A percentile compares a stretch with the other conserved stretches of the same genome.
These are phyloP conservation scores for Drosophila lini DNA, from an alignment of 1,140 invertebrate species.

Conservation along the genomic window DNA sequence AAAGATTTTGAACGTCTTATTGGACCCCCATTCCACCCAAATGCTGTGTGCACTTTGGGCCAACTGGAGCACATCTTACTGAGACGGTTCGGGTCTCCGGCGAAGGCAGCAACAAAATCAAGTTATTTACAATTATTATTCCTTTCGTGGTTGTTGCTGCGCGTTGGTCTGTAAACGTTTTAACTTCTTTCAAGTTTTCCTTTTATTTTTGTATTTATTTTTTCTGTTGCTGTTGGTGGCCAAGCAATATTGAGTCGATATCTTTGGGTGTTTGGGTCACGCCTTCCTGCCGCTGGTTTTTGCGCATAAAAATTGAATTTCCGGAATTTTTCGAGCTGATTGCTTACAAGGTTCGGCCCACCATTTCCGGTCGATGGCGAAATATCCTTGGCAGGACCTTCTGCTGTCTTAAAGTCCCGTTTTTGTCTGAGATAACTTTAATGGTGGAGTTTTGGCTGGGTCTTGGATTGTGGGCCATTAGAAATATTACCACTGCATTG, in stretches of 20 bases:
- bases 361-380: slow-evolving; percentile 53
- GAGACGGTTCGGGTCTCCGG: neutral
- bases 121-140: slow-evolving; percentile 81
- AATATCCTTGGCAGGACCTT: slow-evolving; percentile 11
- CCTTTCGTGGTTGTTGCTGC: slow-evolving; percentile 42
- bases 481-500: slow-evolving; percentile 67
- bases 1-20: slow-evolving; percentile 53
- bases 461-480: slow-evolving; percentile 50
- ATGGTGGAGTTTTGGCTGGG: slow-evolving; percentile 14
- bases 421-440: slow-evolving; percentile 1
- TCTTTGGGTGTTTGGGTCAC: slow-evolving; percentile 42
- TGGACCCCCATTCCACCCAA: slow-evolving; percentile 23
- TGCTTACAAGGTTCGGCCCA: slow-evolving; percentile 57
- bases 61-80: slow-evolving; percentile 50
- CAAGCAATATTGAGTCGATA: slow-evolving; percentile 58
- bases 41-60: slow-evolving; percentile 43
- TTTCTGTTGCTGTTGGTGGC: slow-evolving; percentile 10
- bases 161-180: slow-evolving; percentile 70
- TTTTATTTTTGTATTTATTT: slow-evolving; percentile 14
- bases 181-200: slow-evolving; percentile 66
- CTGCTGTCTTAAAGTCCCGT: slow-evolving; percentile 36
- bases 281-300: slow-evolving; percentile 50
- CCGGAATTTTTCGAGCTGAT: slow-evolving; percentile 68
- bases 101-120: slow-evolving; percentile 50
- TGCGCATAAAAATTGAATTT: slow-evolving; percentile 77